A percentile compares a stretch with the other conserved stretches of the same genome.
Evolutionary conservation across 2,888 invertebrate genomes (phyloP).

Genomic region (Acanthosoma haemorrhoidale): DNA sequence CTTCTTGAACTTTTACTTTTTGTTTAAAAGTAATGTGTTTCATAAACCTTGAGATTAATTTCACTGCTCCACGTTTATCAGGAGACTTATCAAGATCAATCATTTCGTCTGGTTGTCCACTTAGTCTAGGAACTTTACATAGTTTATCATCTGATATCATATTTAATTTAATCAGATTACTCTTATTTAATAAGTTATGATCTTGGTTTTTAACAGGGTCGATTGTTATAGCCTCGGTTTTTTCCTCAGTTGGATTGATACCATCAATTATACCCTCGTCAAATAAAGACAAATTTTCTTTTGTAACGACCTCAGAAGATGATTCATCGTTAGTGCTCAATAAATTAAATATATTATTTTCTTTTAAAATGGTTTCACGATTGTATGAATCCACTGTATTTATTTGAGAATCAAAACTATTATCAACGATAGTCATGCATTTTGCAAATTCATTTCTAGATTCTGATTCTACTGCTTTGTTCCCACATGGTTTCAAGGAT

Average conservation of each 20-base stretch:
- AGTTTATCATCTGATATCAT: constrained; percentile 5
- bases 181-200: neutral
- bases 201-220: neutral
- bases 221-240: neutral
- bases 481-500: neutral
- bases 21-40: constrained; percentile 54
- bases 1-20: constrained; percentile 13
- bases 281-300: no score
- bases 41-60: constrained; percentile 65
- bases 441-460: neutral
- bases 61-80: constrained; percentile 56
- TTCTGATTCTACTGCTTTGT: neutral
- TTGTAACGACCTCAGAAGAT: neutral
- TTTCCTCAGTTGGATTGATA: neutral
- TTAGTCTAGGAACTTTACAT: constrained; percentile 30
- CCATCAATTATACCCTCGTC: no score
- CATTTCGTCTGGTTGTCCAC: constrained; percentile 51
- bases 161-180: neutral
- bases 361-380: no score
- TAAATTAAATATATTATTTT: neutral
- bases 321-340: neutral
- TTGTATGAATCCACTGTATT: no score
- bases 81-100: constrained; percentile 62
- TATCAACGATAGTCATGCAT: no score
- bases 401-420: neutral